Evolutionary conservation across 2,113 vertebrate genomes (phyloP).

Genomic region (Pangasianodon gigas): DNA sequence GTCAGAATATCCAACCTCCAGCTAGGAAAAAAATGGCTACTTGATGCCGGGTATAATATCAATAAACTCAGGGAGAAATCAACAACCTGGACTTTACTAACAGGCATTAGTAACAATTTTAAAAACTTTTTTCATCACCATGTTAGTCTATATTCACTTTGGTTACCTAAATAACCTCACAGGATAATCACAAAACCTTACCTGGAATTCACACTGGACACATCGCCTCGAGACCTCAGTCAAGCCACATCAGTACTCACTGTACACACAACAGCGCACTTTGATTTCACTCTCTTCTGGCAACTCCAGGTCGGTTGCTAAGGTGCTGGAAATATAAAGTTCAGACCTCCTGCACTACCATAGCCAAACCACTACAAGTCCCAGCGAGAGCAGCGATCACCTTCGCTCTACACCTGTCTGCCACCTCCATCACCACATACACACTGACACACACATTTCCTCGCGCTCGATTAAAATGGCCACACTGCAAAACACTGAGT

Average conservation of each 20-base stretch:
- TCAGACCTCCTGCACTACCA: background rate
- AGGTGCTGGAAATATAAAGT: background rate
- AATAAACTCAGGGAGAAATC: background rate
- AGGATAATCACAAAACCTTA: background rate
- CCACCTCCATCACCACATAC: background rate
- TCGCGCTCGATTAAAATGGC: background rate
- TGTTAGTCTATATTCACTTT: background rate
- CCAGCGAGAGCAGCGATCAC: background rate
- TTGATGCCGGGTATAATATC: background rate
- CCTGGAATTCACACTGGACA: background rate
- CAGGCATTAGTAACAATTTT: background rate
- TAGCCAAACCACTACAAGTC: background rate
- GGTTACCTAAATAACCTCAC: background rate
- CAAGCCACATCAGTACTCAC: background rate
- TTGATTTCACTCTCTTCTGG: background rate
- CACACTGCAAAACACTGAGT: background rate
- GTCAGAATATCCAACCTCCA: background rate
- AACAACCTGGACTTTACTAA: background rate
- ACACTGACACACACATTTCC: background rate
- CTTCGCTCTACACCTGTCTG: background rate
- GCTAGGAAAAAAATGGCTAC: background rate
- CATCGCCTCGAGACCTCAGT: background rate
- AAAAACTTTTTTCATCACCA: background rate
- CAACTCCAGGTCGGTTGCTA: background rate
- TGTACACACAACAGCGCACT: background rate